Evolutionary conservation across 1,140 invertebrate genomes (phyloP).

Genomic region (Augochlora pura): DNA sequence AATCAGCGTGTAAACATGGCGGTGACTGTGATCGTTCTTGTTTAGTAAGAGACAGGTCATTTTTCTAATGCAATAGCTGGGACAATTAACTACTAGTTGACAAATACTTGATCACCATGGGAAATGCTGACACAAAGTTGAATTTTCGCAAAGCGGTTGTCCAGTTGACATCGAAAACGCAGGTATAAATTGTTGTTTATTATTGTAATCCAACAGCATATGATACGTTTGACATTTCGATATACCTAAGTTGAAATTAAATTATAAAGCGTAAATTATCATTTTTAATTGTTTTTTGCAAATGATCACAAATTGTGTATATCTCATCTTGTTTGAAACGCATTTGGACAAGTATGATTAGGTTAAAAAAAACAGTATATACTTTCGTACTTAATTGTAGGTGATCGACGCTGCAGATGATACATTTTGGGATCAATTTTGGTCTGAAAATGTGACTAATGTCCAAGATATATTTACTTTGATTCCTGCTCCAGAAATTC

Average conservation of each 20-base stretch:
- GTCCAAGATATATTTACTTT: constrained; percentile 98
- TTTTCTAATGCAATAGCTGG: constrained; percentile 28
- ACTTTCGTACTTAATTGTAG: constrained; percentile 77
- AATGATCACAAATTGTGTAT: not conserved
- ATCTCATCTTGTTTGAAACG: not conserved
- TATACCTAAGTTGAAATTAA: not conserved
- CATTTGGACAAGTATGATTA: not conserved
- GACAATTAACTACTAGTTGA: constrained; percentile 12
- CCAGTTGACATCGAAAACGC: constrained; percentile 96
- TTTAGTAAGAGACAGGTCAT: constrained; percentile 41
- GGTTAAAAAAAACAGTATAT: not conserved
- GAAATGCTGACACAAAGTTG: constrained; percentile 97
- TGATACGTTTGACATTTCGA: constrained; percentile 49
- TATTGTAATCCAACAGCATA: constrained; percentile 30
- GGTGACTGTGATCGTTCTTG: constrained; percentile 26
- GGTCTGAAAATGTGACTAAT: constrained; percentile 96
- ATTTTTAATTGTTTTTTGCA: not conserved
- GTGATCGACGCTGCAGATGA: constrained; percentile 95
- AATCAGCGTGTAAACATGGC: constrained; percentile 53
- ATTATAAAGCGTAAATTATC: not conserved
- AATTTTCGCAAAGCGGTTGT: constrained; percentile 99
- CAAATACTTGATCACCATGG: constrained; percentile 85
- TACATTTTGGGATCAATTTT: constrained; percentile 99
- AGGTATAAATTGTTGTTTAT: constrained; percentile 83
- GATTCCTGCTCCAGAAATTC: constrained; percentile 96